Percentiles rank a stretch among this genome's conserved stretches.
These are phyloP conservation scores for Pentalonia nigronervosa DNA, from an alignment of 1,140 invertebrate species.

Conservation along the genomic window DNA sequence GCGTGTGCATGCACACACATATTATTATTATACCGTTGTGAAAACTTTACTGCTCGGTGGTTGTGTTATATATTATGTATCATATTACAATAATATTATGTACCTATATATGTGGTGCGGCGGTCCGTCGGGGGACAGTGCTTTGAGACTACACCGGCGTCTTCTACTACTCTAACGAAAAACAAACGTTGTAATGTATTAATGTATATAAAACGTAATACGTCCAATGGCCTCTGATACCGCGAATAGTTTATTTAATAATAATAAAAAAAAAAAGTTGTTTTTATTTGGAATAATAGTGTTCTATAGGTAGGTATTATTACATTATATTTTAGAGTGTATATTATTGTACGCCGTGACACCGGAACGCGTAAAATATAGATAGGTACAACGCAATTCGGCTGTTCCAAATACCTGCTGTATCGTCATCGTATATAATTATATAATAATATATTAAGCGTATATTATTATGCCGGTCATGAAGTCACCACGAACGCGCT, in stretches of 20 bases:
- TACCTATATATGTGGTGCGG: not conserved
- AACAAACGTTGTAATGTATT: too few species aligned
- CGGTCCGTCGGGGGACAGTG: not conserved
- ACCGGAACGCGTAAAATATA: not conserved
- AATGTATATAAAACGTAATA: too few species aligned
- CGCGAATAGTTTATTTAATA: too few species aligned
- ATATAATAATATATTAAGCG: too few species aligned
- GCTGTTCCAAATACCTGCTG: not conserved
- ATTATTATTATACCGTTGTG: not conserved
- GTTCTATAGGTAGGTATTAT: not conserved
- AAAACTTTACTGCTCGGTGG: not conserved
- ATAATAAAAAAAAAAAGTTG: too few species aligned
- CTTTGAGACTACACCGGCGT: not conserved
- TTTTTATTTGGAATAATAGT: not conserved
- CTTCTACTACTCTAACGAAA: not conserved
- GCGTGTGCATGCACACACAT: too few species aligned
- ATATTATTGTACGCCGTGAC: not conserved
- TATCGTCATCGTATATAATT: too few species aligned
- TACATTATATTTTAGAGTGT: not conserved
- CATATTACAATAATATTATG: not conserved
- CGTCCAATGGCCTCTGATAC: too few species aligned
- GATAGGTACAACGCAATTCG: not conserved
- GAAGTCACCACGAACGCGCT: not conserved
- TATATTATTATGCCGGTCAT: too few species aligned
- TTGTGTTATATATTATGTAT: not conserved